phyloP scores from a whole-genome alignment of 2,888 invertebrate species.

The Acleris cristana region DNA sequence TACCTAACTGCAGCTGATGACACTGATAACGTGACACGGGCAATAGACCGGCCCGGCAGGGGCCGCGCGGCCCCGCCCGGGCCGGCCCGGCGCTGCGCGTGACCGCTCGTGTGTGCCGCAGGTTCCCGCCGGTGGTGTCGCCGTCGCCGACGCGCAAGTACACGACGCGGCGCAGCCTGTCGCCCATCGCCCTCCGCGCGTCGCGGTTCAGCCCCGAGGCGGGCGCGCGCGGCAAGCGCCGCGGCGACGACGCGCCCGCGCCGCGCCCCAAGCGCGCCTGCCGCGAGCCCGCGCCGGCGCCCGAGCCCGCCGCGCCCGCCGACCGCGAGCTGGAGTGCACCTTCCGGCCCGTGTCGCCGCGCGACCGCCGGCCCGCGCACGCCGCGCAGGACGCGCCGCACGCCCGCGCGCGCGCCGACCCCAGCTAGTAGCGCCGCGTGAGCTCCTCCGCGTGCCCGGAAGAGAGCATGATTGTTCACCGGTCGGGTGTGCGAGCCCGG shows the following conservation, averaged over 20 bases:
- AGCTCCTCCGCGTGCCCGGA: no score
- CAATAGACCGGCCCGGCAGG: no score
- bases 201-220: constrained; percentile 86
- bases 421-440: constrained; percentile 74
- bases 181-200: constrained; percentile 93
- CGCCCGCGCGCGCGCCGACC: constrained; percentile 66
- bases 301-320: constrained; percentile 75
- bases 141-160: constrained; percentile 94
- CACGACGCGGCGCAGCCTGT: constrained; percentile 92
- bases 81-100: not conserved
- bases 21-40: no score
- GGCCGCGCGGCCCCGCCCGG: no score
- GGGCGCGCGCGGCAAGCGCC: constrained; percentile 82
- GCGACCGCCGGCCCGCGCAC: constrained; percentile 37
- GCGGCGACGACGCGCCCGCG: constrained; percentile 83
- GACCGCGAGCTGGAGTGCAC: constrained; percentile 78
- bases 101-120: constrained; percentile 53
- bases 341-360: constrained; percentile 77
- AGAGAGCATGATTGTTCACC: no score
- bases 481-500: no score
- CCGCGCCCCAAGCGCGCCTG: constrained; percentile 74
- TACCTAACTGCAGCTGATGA: no score
- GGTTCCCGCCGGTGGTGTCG: constrained; percentile 86
- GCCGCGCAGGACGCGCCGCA: constrained; percentile 64
- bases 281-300: constrained; percentile 68